phyloP scores from a whole-genome alignment of 2,113 vertebrate genomes.

The Hystrix brachyura region DNA sequence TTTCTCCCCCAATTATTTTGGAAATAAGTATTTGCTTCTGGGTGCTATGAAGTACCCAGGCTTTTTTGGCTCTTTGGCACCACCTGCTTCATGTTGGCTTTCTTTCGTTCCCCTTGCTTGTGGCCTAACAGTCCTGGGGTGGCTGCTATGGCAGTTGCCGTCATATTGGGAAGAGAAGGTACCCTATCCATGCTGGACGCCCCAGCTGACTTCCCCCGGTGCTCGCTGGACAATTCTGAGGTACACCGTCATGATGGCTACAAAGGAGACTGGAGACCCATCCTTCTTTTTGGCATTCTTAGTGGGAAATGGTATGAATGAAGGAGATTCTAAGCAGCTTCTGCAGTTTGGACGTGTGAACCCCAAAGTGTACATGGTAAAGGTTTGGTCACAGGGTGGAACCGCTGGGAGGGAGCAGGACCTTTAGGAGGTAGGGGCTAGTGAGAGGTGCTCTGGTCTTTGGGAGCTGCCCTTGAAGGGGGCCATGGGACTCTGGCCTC shows the following conservation, averaged over 20 bases:
- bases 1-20: not conserved
- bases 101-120: not conserved
- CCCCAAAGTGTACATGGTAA: not conserved
- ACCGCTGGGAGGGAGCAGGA: not conserved
- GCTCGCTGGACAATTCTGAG: not conserved
- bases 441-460: not conserved
- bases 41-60: not conserved
- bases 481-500: rapidly evolving
- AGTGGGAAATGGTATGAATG: not conserved
- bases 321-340: not conserved
- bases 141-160: rapidly evolving
- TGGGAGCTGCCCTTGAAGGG: not conserved
- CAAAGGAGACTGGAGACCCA: not conserved
- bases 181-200: not conserved
- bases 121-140: not conserved
- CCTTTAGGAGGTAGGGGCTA: not conserved
- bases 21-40: not conserved
- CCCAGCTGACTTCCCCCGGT: too few species aligned
- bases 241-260: not conserved
- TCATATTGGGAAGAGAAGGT: not conserved
- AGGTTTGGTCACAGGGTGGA: not conserved
- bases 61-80: too few species aligned
- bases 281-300: not conserved
- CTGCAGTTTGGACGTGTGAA: not conserved
- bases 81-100: not conserved